These are phyloP conservation scores for Drosophila nr. perissopoda DNA, from an alignment of 2,888 invertebrate species.

Conservation along the genomic window DNA sequence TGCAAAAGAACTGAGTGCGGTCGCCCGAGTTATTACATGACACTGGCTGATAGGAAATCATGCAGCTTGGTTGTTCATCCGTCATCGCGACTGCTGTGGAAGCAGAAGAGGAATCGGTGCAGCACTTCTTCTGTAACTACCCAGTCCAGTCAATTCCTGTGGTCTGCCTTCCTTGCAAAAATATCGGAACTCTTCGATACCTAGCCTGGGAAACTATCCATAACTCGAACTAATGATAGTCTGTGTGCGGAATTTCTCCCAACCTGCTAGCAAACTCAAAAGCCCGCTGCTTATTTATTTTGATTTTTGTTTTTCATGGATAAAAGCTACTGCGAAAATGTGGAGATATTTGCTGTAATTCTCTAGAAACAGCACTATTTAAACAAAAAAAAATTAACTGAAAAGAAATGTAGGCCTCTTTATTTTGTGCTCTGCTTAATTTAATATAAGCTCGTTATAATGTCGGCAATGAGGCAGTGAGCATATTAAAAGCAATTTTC, in stretches of 20 bases:
- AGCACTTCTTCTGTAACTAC: background rate
- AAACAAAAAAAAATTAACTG: background rate
- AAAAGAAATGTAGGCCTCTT: background rate
- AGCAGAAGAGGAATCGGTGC: background rate
- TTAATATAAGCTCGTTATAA: background rate
- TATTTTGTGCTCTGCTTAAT: background rate
- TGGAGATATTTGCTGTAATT: background rate
- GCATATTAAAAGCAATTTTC: slow-evolving; percentile 5
- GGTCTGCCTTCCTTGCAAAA: background rate
- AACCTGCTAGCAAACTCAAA: background rate
- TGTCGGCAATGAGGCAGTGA: background rate
- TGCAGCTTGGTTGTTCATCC: background rate
- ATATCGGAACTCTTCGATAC: background rate
- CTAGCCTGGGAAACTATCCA: background rate
- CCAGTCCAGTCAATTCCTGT: background rate
- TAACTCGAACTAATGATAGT: background rate
- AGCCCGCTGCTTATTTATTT: background rate
- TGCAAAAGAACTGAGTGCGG: background rate
- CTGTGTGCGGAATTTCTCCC: fast-evolving
- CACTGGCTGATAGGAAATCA: background rate
- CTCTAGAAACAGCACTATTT: background rate
- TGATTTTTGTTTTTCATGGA: background rate
- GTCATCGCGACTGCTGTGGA: background rate
- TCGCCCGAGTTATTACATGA: background rate
- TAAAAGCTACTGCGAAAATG: fast-evolving